Evolutionary conservation across 2,888 invertebrate genomes (phyloP).

Genomic region (Nymphalis polychloros): DNA sequence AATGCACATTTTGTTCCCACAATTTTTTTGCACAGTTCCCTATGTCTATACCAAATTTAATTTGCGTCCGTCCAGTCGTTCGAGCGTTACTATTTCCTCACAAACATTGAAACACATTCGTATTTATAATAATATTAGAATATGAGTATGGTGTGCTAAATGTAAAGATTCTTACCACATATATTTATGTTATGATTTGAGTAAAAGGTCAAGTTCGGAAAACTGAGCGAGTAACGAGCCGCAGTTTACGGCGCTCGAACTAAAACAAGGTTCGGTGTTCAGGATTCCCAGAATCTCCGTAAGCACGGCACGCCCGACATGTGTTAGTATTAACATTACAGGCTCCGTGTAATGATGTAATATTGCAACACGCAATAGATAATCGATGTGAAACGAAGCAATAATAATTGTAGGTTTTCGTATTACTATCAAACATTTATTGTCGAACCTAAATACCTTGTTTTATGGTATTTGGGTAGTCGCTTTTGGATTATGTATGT

Average conservation of each 20-base stretch:
- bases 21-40: too few relatives aligned
- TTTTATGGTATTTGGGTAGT: too few relatives aligned
- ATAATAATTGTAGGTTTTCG: not conserved
- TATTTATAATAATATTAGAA: too few relatives aligned
- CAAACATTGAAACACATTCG: too few relatives aligned
- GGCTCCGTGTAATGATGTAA: constrained; percentile 16
- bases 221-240: constrained; percentile 37
- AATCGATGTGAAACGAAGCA: not conserved
- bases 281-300: constrained; percentile 38
- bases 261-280: constrained; percentile 42
- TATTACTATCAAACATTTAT: not conserved
- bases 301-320: constrained; percentile 35
- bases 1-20: too few relatives aligned
- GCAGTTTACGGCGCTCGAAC: constrained; percentile 41
- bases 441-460: too few relatives aligned
- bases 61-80: too few relatives aligned
- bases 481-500: too few relatives aligned
- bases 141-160: too few relatives aligned
- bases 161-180: too few relatives aligned
- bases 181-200: constrained; percentile 2
- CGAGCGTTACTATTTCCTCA: too few relatives aligned
- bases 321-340: constrained; percentile 40
- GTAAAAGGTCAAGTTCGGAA: constrained; percentile 42
- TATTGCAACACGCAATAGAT: constrained; percentile 5
- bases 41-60: too few relatives aligned